These are phyloP conservation scores for Papilio protenor DNA, from an alignment of 2,888 invertebrate genomes.

Conservation along the genomic window DNA sequence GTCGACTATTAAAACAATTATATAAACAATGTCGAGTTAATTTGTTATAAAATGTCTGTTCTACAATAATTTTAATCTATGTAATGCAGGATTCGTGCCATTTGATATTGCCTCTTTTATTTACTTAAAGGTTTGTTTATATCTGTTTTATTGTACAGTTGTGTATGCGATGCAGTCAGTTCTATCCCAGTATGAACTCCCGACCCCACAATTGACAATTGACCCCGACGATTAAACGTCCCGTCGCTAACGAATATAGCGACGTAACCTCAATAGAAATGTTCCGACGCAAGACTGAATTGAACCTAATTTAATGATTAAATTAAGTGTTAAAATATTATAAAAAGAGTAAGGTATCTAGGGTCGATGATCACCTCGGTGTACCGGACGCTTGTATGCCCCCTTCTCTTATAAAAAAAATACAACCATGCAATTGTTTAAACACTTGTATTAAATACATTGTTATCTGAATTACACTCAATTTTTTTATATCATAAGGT, in stretches of 20 bases:
- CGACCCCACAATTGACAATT: constrained; percentile 52
- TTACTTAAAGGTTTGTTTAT: background rate
- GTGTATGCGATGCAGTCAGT: constrained; percentile 7
- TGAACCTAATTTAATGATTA: constrained; percentile 3
- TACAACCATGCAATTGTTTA: background rate
- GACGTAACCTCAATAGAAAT: constrained; percentile 40
- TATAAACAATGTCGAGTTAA: too few species aligned
- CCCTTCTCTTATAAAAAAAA: too few species aligned
- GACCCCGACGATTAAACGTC: constrained; percentile 52
- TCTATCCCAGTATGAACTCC: constrained; percentile 15
- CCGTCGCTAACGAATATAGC: constrained; percentile 49
- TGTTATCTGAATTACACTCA: too few species aligned
- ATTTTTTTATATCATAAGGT: too few species aligned
- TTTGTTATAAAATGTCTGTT: background rate
- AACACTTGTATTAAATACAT: background rate
- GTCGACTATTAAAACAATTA: too few species aligned
- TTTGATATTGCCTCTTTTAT: background rate
- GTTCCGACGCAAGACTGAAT: constrained; percentile 46
- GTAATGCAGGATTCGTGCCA: background rate
- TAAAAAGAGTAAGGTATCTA: background rate
- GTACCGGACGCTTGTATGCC: too few species aligned
- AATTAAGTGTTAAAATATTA: background rate
- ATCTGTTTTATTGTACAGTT: background rate
- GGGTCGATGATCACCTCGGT: background rate
- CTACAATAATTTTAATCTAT: background rate